Conservation (phyloP, 2,888 invertebrate species). For the Julus scandinavius region DNA sequence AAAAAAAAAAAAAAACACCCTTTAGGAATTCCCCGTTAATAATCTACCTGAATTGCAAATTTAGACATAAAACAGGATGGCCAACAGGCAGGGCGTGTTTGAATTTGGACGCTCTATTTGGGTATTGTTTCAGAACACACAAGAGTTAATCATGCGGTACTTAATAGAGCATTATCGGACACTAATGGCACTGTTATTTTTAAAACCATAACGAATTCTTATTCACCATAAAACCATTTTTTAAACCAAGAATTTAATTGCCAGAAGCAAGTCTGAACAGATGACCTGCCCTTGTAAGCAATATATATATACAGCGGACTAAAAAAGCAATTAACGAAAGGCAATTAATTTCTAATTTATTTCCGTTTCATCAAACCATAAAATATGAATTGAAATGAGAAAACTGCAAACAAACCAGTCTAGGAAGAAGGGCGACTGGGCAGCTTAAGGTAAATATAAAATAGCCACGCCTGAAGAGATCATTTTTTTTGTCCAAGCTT, state of each 20-base stretch:
- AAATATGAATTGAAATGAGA: background rate
- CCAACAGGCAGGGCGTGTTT: background rate
- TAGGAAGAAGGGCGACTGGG: background rate
- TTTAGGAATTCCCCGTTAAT: background rate
- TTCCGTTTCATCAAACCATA: background rate
- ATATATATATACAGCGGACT: background rate
- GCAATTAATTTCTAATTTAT: conserved; percentile 20
- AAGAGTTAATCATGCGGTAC: background rate
- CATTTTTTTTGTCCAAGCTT: background rate
- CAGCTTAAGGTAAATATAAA: background rate
- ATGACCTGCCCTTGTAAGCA: background rate
- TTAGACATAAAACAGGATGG: background rate
- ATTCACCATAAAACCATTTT: background rate
- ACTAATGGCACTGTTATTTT: background rate
- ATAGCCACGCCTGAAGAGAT: background rate
- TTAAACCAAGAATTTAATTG: conserved; percentile 15
- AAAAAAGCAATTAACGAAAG: background rate
- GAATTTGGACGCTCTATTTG: background rate
- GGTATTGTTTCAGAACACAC: background rate
- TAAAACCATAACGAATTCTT: background rate
- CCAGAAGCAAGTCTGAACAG: background rate
- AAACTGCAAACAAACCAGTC: background rate
- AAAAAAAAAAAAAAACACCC: background rate
- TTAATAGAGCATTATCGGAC: background rate
- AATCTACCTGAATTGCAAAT: background rate